Evolutionary conservation across 1,140 invertebrate species (phyloP).

Genomic region (Meloidogyne hapla): DNA sequence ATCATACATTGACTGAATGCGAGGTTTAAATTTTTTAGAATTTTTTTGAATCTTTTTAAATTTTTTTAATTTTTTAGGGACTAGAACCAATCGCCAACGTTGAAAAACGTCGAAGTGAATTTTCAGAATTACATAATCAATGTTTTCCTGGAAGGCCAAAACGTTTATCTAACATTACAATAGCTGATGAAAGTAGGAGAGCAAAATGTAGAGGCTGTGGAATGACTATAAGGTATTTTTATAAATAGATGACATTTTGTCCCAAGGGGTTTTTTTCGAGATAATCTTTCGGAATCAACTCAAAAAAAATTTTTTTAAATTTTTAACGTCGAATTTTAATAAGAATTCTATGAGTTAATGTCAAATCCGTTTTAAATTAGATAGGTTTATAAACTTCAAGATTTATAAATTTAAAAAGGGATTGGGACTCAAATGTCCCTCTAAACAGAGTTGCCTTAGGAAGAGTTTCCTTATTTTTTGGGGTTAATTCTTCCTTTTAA

Average conservation of each 20-base stretch:
- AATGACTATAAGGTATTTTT: slow-evolving; percentile 20
- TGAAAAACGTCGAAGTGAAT: slow-evolving; percentile 48
- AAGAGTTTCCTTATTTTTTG: too few species aligned
- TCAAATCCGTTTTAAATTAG: too few species aligned
- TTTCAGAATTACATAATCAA: slow-evolving; percentile 53
- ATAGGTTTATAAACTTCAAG: too few species aligned
- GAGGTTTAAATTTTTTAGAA: slow-evolving; percentile 29
- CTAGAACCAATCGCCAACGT: slow-evolving; percentile 57
- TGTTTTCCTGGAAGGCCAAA: slow-evolving; percentile 57
- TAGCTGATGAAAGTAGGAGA: slow-evolving; percentile 53
- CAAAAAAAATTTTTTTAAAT: too few species aligned
- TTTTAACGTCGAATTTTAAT: too few species aligned
- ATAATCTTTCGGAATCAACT: too few species aligned
- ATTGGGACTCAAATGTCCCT: too few species aligned
- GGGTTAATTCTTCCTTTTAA: neutral
- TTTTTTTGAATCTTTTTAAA: neutral
- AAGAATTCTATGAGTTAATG: too few species aligned
- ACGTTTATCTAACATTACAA: slow-evolving; percentile 55
- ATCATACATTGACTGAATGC: slow-evolving; percentile 51
- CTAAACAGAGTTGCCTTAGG: too few species aligned
- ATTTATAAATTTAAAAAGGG: too few species aligned
- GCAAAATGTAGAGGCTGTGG: slow-evolving; percentile 52
- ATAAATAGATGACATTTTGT: slow-evolving; percentile 21
- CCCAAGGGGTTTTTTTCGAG: too few species aligned
- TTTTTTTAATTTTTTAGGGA: slow-evolving; percentile 34